Base-by-base conservation (phyloP, 2,113 vertebrate species). In the Hystrix cristata region DNA sequence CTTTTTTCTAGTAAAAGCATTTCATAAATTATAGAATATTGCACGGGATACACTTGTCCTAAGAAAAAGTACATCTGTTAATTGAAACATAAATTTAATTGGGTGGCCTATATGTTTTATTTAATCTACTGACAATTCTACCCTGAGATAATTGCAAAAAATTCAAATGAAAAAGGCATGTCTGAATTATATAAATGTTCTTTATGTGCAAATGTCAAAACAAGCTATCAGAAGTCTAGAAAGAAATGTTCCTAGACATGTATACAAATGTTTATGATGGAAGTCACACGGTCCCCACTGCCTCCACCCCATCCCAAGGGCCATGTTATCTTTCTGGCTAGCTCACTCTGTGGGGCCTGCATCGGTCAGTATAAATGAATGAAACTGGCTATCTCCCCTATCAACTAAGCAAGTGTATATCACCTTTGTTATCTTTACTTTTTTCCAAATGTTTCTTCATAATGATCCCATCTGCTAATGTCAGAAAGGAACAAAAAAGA, bases 401-500 rank as follows among this genome's bases (percentile, higher is more conserved):
- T 5, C 21, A 14, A 31, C 91, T 31, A 53, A 12, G 65, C 34
- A 53, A 55, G 67, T 71, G 43, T 90, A 76, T 87, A 48, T 84
- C 62, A 57, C 15, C 48, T 72, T 78, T 80, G 76, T 88, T 76
- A 53, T 94, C 29, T 95, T 87, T 78, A 55, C 59, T 87, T 92
- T 80, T 72, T 51, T 87, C 59, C 48, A 79, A 64, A 9, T 29
- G 48, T 48, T 87, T 92, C 76, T 87, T 78, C 7, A 4, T 92
- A 94, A 94, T 21, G 43, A 71, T 87, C 65, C 87, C 79, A 85
- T 74, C 43, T 94, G 80, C 65, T 85, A 85, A 96, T 64, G 59
- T 78, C 53, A 92, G 94, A 96, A 96, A 90, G 29, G 25, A 82
- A 96, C 12, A 64, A 79, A 95, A 74, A 93, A 72, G 46, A 94